Conservation (phyloP, 2,888 invertebrate species). For the Apamea epomidion region DNA sequence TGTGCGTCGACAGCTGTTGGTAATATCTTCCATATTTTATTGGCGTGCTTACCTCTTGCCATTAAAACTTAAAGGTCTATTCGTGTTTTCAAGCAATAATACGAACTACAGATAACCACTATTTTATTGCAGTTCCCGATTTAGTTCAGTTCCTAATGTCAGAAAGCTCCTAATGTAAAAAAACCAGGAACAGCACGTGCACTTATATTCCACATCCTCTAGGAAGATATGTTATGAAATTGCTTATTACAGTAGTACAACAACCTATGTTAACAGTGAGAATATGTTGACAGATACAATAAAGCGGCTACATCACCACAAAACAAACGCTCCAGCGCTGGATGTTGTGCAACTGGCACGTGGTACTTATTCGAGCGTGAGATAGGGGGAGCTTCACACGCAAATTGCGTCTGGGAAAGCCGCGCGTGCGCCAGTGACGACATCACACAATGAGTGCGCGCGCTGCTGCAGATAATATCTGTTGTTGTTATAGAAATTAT, state of each 20-base stretch:
- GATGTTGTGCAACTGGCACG: conserved; percentile 53
- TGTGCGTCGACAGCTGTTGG: conserved; percentile 24
- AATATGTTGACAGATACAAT: conserved; percentile 16
- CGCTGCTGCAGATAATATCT: conserved; percentile 39
- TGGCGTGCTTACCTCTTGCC: conserved; percentile 5
- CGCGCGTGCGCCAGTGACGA: conserved; percentile 55
- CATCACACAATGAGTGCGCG: conserved; percentile 34
- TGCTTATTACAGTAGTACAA: not conserved
- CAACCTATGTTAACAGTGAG: not conserved
- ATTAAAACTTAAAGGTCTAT: conserved; percentile 12
- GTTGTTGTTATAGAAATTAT: conserved; percentile 38
- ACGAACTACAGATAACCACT: not conserved
- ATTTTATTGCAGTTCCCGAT: not conserved
- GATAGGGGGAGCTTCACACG: conserved; percentile 57
- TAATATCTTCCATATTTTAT: conserved; percentile 24
- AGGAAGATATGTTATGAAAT: not conserved
- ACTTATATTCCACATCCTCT: not conserved
- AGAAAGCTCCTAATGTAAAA: too few species aligned
- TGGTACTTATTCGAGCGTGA: conserved; percentile 50
- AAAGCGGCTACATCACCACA: conserved; percentile 22
- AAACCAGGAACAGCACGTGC: not conserved
- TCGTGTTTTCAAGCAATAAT: conserved; percentile 14
- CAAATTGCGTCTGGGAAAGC: conserved; percentile 56
- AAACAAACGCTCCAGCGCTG: conserved; percentile 17
- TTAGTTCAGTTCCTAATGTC: not conserved